Evolutionary conservation across 2,888 invertebrate genomes (phyloP), one percentile per base, ranked within the genome.

Genomic region (Nycteola revayana): DNA sequence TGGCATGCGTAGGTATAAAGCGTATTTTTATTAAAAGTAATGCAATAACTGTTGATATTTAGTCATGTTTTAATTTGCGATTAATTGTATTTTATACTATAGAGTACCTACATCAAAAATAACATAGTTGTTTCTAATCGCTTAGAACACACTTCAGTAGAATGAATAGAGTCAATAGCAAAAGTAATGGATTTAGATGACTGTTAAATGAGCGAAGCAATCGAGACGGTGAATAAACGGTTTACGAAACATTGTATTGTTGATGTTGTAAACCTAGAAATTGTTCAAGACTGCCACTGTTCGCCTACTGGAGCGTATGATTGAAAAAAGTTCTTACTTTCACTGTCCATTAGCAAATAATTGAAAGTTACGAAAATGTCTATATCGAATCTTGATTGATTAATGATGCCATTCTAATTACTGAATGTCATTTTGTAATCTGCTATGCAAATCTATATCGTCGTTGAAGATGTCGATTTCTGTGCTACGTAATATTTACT

Each of bases 241-340:
- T 71, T 86, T 83, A 66, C 80, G 84, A 85, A 83, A 86, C 66
- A 52, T 62, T 63, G 62, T 66, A 65, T 59, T 64, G 64, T 47
- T 58, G 58, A 60, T 85, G 75, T 80, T 75, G 84, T 71, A 86
- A 85, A 72, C 63, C 65, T 74, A 85, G 79, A 84, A 84, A 84
- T 80, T 83, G 81, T 80, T 70, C 73, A 69, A 71, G 71, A 66
- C 64, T 61, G 69, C 69, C 61, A 69, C 63, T 63, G 65, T 65
- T 71, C 63, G 70, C 60, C 78, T 81, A 86, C 75, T 87, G 79
- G 83, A 87, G 85, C 88, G 86, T 88, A 75, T 67, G 70, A 87
- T 88, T 87, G 77, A 85, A 87, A 81, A 85, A 85, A 79, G 75
- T 73, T 61, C 35, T 10, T 57, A 76, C 81, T 85, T 86, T 84